phyloP scores from a whole-genome alignment of 1,140 invertebrate species.

The Drosophila bocqueti region DNA sequence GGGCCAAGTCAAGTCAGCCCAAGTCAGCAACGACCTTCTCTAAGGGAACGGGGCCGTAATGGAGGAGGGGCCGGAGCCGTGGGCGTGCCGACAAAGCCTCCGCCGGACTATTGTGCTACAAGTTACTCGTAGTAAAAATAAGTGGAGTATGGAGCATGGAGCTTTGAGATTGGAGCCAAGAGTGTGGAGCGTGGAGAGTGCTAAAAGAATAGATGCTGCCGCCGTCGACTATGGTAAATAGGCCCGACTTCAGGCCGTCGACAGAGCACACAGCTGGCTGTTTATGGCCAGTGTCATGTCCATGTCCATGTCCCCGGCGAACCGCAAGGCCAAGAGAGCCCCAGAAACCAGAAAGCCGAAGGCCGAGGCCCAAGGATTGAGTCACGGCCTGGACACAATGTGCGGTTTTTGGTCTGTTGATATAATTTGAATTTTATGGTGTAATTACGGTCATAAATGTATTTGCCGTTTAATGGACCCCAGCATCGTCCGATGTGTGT shows the following conservation, averaged over 20 bases:
- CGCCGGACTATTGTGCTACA: slow-evolving; percentile 73
- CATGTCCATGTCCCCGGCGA: slow-evolving; percentile 50
- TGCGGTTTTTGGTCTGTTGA: slow-evolving; percentile 78
- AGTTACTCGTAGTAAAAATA: slow-evolving; percentile 71
- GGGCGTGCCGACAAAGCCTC: slow-evolving; percentile 76
- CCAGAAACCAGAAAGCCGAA: slow-evolving; percentile 11
- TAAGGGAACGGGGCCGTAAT: neutral
- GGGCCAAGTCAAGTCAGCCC: slow-evolving; percentile 50
- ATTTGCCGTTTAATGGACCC: slow-evolving; percentile 76
- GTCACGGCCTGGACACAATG: slow-evolving; percentile 66
- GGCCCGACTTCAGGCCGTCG: slow-evolving; percentile 24
- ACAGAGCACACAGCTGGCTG: slow-evolving; percentile 37
- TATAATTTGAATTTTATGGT: slow-evolving; percentile 85
- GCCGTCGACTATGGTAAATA: slow-evolving; percentile 45
- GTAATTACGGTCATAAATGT: slow-evolving; percentile 84
- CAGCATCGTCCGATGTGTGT: slow-evolving; percentile 23
- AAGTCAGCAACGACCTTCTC: slow-evolving; percentile 58
- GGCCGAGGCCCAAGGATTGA: slow-evolving; percentile 50
- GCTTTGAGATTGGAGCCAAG: slow-evolving; percentile 5
- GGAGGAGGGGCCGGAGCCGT: slow-evolving; percentile 17
- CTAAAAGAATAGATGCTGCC: slow-evolving; percentile 32
- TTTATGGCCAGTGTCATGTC: slow-evolving; percentile 56
- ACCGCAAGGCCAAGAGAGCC: slow-evolving; percentile 60
- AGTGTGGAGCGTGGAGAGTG: slow-evolving; percentile 6
- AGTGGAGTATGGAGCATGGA: slow-evolving; percentile 14